phyloP scores from a whole-genome alignment of 1,140 invertebrate species.

The Bombyx mandarina region DNA sequence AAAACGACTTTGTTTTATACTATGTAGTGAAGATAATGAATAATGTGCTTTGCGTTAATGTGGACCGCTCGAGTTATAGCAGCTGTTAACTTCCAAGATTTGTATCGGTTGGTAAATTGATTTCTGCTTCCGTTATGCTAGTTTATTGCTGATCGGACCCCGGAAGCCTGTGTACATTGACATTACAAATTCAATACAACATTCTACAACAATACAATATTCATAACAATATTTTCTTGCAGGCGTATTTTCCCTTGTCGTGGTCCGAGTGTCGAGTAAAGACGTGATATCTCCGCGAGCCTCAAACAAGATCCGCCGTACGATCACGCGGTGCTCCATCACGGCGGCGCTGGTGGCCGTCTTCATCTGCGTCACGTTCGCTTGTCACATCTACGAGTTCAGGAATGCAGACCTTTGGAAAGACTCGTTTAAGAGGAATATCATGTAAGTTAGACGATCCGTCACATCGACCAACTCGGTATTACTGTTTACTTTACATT shows the following conservation, averaged over 20 bases:
- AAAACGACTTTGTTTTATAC: no score
- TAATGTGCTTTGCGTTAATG: no score
- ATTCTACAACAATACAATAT: no score
- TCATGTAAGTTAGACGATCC: slow-evolving; percentile 80
- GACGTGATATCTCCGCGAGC: slow-evolving; percentile 87
- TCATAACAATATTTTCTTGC: slow-evolving; percentile 6
- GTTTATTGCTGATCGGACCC: no score
- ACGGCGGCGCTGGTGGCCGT: slow-evolving; percentile 82
- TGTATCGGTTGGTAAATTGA: no score
- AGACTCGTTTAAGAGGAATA: slow-evolving; percentile 80
- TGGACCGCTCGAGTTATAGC: no score
- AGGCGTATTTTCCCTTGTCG: slow-evolving; percentile 83
- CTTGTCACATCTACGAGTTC: slow-evolving; percentile 87
- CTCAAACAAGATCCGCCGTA: slow-evolving; percentile 85
- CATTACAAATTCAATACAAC: no score
- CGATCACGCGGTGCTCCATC: slow-evolving; percentile 84
- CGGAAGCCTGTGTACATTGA: no score
- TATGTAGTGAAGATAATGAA: no score
- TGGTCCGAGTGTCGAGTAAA: slow-evolving; percentile 82
- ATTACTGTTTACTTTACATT: no score
- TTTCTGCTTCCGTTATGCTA: no score
- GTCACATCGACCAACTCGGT: background rate
- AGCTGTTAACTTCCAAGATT: no score
- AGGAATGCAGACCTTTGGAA: slow-evolving; percentile 80
- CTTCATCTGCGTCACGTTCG: slow-evolving; percentile 83